Evolutionary conservation across 2,888 invertebrate species (phyloP).

Genomic region (Euphydryas editha): DNA sequence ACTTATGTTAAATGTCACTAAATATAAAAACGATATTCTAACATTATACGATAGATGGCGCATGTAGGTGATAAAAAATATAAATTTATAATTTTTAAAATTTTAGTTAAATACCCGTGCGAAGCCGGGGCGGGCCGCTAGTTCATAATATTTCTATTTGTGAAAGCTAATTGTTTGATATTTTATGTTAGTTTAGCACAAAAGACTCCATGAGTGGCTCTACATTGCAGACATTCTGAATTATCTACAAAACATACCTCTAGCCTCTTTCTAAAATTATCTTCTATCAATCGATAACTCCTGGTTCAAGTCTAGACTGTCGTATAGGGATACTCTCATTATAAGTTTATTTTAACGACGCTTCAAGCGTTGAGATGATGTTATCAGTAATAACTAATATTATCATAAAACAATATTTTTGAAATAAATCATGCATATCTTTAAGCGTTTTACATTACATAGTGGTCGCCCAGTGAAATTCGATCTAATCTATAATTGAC

Average conservation of each 20-base stretch:
- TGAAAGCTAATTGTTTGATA: too few species aligned
- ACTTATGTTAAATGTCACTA: too few species aligned
- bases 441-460: background rate
- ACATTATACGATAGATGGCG: too few species aligned
- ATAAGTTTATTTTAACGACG: slow-evolving; percentile 25
- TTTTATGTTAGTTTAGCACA: too few species aligned
- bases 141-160: too few species aligned
- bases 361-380: slow-evolving; percentile 14
- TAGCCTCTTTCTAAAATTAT: slow-evolving; percentile 65
- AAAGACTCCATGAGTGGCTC: background rate
- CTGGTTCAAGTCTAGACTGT: slow-evolving; percentile 67
- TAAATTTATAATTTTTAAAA: too few species aligned
- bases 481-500: too few species aligned
- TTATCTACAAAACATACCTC: background rate
- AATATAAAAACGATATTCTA: too few species aligned
- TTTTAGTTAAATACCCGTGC: too few species aligned
- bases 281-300: slow-evolving; percentile 62
- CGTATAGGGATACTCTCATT: slow-evolving; percentile 49
- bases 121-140: too few species aligned
- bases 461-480: too few species aligned
- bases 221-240: background rate
- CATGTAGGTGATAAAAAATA: too few species aligned
- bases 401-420: slow-evolving; percentile 6
- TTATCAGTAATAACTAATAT: slow-evolving; percentile 21
- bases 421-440: background rate